A percentile compares a stretch with the other conserved stretches of the same genome.
phyloP scores from a whole-genome alignment of 2,113 vertebrate genomes.

The Oreochromis tanganicae region DNA sequence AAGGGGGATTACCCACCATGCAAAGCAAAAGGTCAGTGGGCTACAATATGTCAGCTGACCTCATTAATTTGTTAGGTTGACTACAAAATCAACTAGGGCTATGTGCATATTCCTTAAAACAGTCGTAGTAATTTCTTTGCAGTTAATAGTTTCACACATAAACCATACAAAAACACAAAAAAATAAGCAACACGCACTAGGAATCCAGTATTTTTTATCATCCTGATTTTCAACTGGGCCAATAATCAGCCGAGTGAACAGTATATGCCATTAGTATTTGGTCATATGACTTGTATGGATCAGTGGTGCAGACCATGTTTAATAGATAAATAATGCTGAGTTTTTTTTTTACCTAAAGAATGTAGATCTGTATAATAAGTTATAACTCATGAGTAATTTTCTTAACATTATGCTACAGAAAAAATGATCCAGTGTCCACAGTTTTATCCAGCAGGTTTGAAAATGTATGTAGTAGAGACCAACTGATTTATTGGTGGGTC shows the following conservation, averaged over 20 bases:
- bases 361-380: neutral
- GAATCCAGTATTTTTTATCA: neutral
- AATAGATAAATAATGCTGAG: neutral
- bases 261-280: neutral
- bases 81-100: neutral
- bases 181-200: neutral
- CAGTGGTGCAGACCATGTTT: neutral
- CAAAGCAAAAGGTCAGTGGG: neutral
- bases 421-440: neutral
- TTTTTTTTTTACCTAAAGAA: neutral
- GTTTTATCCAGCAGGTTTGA: neutral
- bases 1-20: neutral
- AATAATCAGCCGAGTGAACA: neutral
- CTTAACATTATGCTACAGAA: neutral
- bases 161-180: neutral
- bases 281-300: neutral
- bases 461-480: neutral
- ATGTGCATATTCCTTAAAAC: neutral
- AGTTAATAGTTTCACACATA: neutral
- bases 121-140: neutral
- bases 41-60: neutral
- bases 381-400: neutral
- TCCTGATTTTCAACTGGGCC: neutral
- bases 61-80: neutral
- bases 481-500: neutral